phyloP scores from a whole-genome alignment of 1,140 invertebrate species.

The Psix sp. region DNA sequence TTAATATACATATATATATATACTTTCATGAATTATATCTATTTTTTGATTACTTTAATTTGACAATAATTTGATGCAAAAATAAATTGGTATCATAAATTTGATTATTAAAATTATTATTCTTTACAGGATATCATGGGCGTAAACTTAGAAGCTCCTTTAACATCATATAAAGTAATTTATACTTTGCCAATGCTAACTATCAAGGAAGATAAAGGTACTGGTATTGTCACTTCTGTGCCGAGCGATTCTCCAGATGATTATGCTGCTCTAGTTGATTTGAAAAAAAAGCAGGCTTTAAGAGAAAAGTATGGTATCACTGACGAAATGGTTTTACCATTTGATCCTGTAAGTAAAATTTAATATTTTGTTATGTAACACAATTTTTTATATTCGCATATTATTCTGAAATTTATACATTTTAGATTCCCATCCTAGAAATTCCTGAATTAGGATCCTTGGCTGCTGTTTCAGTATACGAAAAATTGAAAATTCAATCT shows the following conservation, averaged over 20 bases:
- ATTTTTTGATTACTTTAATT: too few species aligned
- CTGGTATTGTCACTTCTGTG: conserved; percentile 98
- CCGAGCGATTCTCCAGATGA: conserved; percentile 99
- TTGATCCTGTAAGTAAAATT: conserved; percentile 81
- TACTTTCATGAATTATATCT: too few species aligned
- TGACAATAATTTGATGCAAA: too few species aligned
- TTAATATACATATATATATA: too few species aligned
- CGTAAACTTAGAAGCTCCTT: conserved; percentile 86
- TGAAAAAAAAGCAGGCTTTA: conserved; percentile 96
- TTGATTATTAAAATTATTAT: too few species aligned
- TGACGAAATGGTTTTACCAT: conserved; percentile 95
- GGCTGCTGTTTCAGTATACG: conserved; percentile 89
- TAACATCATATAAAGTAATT: conserved; percentile 88
- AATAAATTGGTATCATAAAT: too few species aligned
- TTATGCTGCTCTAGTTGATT: conserved; percentile 94
- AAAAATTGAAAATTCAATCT: conserved; percentile 95
- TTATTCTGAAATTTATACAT: background rate
- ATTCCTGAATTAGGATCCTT: conserved; percentile 93
- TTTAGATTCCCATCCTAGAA: conserved; percentile 92
- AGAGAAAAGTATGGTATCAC: conserved; percentile 95
- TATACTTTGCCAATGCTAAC: conserved; percentile 98
- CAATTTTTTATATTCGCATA: background rate
- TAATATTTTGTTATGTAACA: background rate
- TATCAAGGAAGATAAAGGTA: conserved; percentile 98
- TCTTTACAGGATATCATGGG: conserved; percentile 84